Percentiles rank a stretch among this genome's conserved stretches.
Evolutionary conservation across 2,113 vertebrate genomes (phyloP).

Genomic region (Campylorhamphus procurvoides): DNA sequence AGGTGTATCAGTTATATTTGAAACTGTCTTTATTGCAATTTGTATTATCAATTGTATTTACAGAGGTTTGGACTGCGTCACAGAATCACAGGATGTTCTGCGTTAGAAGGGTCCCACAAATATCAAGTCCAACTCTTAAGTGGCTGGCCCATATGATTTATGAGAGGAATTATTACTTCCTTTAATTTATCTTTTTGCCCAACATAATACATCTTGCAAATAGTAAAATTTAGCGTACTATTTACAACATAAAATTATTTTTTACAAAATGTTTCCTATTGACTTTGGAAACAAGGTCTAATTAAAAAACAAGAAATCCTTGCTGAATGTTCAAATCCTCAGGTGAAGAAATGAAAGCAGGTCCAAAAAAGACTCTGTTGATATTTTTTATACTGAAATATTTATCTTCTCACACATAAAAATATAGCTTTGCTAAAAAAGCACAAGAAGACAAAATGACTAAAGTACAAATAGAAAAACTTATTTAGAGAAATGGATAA

Average conservation of each 20-base stretch:
- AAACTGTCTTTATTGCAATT: neutral
- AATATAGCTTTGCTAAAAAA: neutral
- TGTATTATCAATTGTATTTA: neutral
- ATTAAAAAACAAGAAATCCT: neutral
- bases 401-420: neutral
- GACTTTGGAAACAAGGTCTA: neutral
- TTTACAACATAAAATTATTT: neutral
- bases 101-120: neutral
- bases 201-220: neutral
- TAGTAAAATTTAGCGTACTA: neutral
- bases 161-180: neutral
- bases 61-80: neutral
- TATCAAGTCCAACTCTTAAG: neutral
- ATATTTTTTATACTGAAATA: neutral
- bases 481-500: neutral
- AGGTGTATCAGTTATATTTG: neutral
- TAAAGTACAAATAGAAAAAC: neutral
- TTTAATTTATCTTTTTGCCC: neutral
- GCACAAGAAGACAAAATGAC: neutral
- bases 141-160: neutral
- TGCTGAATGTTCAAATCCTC: neutral
- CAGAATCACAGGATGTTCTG: neutral
- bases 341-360: neutral
- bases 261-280: neutral
- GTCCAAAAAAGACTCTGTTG: neutral